phyloP scores from a whole-genome alignment of 2,888 invertebrate species.

The Aplocera efformata region DNA sequence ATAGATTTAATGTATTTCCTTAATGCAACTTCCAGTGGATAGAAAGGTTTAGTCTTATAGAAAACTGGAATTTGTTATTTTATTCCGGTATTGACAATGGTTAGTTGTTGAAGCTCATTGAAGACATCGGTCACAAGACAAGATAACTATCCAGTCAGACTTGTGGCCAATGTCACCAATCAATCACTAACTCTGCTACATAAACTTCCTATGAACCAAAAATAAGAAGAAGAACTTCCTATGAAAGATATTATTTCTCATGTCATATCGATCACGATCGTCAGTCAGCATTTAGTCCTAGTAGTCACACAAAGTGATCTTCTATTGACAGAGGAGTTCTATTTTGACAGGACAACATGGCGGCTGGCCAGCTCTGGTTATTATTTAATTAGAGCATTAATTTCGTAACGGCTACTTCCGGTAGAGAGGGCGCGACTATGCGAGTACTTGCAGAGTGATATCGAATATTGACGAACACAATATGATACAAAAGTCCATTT shows the following conservation, averaged over 20 bases:
- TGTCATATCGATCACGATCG: too few relatives aligned
- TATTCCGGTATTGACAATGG: too few relatives aligned
- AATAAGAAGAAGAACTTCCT: too few relatives aligned
- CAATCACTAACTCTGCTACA: too few relatives aligned
- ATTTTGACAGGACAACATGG: slow-evolving; percentile 62
- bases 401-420: slow-evolving; percentile 72
- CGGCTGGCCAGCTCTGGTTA: slow-evolving; percentile 52
- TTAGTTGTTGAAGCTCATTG: too few relatives aligned
- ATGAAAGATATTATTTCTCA: too few relatives aligned
- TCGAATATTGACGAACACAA: slow-evolving; percentile 1
- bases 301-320: slow-evolving; percentile 30
- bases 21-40: slow-evolving; percentile 4
- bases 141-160: too few relatives aligned
- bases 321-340: slow-evolving; percentile 52
- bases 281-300: slow-evolving; percentile 13
- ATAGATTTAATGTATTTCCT: slow-evolving; percentile 54
- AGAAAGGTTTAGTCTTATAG: too few relatives aligned
- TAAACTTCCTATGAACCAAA: too few relatives aligned
- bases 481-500: neutral
- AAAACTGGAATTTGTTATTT: too few relatives aligned
- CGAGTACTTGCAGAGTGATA: neutral
- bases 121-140: too few relatives aligned
- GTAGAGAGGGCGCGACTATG: slow-evolving; percentile 38
- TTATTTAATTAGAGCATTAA: slow-evolving; percentile 75
- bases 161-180: too few relatives aligned